Evolutionary conservation across 1,140 invertebrate species (phyloP).

Genomic region (Papilio aristodemus): DNA sequence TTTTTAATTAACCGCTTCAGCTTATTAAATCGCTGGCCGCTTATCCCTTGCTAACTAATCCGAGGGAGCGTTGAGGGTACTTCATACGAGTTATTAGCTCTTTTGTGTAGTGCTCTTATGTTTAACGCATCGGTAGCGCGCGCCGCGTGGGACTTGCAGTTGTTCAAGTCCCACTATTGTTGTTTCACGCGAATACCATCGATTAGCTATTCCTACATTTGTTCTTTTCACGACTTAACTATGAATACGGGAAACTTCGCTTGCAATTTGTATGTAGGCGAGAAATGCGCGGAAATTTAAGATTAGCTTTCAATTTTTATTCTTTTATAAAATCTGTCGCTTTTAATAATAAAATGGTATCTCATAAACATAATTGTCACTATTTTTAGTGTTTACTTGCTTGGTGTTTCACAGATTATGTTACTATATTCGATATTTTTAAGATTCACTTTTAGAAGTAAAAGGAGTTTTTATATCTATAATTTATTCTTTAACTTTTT

Average conservation of each 20-base stretch:
- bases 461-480: too few species aligned
- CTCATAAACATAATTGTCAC: too few species aligned
- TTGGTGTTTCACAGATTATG: too few species aligned
- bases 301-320: background rate
- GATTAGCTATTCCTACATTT: conserved; percentile 1
- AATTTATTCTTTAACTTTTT: too few species aligned
- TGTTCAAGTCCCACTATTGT: conserved; percentile 35
- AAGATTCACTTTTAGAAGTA: too few species aligned
- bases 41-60: conserved; percentile 34
- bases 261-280: background rate
- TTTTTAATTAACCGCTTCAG: background rate
- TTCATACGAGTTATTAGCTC: conserved; percentile 76
- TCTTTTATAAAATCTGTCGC: background rate
- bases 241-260: conserved; percentile 6
- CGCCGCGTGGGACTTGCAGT: conserved; percentile 49
- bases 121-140: conserved; percentile 59
- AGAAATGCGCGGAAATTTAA: background rate
- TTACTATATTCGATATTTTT: too few species aligned
- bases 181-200: conserved; percentile 29
- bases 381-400: too few species aligned
- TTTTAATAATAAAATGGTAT: background rate
- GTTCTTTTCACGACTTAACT: background rate
- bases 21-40: conserved; percentile 35
- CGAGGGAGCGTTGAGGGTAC: conserved; percentile 62
- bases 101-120: conserved; percentile 63